Evolutionary conservation across 2,113 vertebrate species (phyloP).

Genomic region (Barnardius zonarius): DNA sequence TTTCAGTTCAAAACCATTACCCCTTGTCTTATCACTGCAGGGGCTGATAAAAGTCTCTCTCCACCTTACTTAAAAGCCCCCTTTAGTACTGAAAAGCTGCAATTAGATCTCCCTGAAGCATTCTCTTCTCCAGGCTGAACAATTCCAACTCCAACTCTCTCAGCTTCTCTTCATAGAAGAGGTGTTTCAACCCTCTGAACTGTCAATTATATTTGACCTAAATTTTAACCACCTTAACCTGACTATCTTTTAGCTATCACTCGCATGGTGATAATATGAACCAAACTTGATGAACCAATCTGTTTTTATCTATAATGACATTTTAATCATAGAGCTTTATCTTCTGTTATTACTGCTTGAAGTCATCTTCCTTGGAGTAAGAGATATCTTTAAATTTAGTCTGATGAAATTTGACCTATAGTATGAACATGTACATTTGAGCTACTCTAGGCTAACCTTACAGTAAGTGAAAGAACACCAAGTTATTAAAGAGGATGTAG

Average conservation of each 20-base stretch:
- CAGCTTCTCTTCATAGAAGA: background rate
- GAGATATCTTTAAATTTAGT: background rate
- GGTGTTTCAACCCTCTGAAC: background rate
- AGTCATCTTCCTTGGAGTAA: background rate
- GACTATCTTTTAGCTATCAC: background rate
- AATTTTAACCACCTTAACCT: background rate
- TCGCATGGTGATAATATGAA: background rate
- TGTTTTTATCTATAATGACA: background rate
- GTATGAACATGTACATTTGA: background rate
- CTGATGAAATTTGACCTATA: background rate
- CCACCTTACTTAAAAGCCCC: background rate
- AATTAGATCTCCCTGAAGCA: background rate
- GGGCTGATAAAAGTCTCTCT: background rate
- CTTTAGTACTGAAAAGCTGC: background rate
- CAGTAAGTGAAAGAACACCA: background rate
- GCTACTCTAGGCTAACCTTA: background rate
- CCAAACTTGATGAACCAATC: background rate
- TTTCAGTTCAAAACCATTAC: background rate
- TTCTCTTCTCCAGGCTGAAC: background rate
- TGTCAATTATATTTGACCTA: background rate
- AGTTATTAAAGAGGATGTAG: background rate
- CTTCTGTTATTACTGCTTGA: background rate
- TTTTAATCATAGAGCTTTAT: background rate
- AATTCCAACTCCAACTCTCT: background rate
- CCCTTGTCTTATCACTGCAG: background rate